Base-by-base conservation (phyloP, 2,113 vertebrate species). In the Phaetusa simplex region DNA sequence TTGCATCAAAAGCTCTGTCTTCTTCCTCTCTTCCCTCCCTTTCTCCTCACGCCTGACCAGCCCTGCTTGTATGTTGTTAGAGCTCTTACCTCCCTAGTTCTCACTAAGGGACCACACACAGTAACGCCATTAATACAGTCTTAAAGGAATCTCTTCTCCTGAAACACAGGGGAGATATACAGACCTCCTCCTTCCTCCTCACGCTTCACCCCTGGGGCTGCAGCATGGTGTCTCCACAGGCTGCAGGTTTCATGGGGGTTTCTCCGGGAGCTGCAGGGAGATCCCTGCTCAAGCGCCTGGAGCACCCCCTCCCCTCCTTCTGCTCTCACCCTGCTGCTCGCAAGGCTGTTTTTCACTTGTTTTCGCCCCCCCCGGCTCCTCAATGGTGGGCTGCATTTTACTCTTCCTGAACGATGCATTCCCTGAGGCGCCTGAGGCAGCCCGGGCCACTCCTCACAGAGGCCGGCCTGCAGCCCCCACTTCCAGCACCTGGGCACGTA, bases 351-450 rank as follows among this genome's bases (percentile, higher is more conserved):
- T 13, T 34, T 50, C 47, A 30, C 18, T 9, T 8, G 6, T 65
- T 56, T 13, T 14, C 1, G 3, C 5, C 29, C 14, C 15, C 30
- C 10, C 40, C 55, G 19, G 5, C 17, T 27, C 8, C 42, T 81
- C 56, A 15, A 11, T 34, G 21, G 19, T 9, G 15, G 30, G 61
- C 36, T 40, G 24, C 12, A 5, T 66, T 65, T 59, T 26, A 53
- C 29, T 5, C 3, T 17, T 50, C 56, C 27, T 18, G 32, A 49
- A 62, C 62, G 5, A 34, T 0, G 2, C 69, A 15, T 43, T 64
- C 17, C 53, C 36, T 4, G 2, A 42, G 53, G 40, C 0, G 0
- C 4, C 5, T 14, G 22, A n/a, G 22, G 47, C 76, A 74, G 53
- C 21, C 40, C 18, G 1, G 1, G 80, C 5, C 2, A 0, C n/a